Evolutionary conservation across 2,797 vertebrate genomes (phyloP).

Genomic region (Lemur catta): DNA sequence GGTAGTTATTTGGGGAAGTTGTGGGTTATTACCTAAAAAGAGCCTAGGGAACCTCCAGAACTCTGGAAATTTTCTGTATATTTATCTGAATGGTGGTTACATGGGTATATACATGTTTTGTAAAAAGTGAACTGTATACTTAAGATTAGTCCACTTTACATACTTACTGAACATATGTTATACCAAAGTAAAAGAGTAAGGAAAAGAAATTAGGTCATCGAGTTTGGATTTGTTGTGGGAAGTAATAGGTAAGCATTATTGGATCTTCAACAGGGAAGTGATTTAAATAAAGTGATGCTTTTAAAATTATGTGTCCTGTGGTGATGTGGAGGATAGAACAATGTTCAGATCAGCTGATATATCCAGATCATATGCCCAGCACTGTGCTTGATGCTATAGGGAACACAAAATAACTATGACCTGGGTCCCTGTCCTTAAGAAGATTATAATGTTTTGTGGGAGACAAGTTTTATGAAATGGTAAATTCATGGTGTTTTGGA

Average conservation of each 20-base stretch:
- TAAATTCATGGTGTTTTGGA: not conserved
- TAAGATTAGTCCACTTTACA: not conserved
- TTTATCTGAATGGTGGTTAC: not conserved
- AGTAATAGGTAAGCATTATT: not conserved
- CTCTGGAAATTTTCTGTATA: not conserved
- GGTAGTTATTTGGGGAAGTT: not conserved
- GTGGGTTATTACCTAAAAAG: not conserved
- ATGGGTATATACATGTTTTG: not conserved
- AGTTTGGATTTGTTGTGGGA: constrained; percentile 6
- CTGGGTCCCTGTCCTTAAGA: not conserved
- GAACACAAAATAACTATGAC: not conserved
- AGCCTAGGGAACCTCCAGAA: not conserved
- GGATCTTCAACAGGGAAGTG: not conserved
- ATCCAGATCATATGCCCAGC: not conserved
- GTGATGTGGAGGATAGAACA: not conserved
- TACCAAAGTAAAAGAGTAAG: not conserved
- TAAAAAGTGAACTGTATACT: not conserved
- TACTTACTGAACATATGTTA: not conserved
- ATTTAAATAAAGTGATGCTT: not conserved
- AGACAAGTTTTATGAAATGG: not conserved
- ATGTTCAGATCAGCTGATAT: not conserved
- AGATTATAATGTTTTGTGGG: not conserved
- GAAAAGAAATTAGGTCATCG: not conserved
- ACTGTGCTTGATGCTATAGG: not conserved
- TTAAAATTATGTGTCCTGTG: not conserved